These are phyloP conservation scores for Chironex yamaguchii DNA, from an alignment of 30 jellyfish, hydroid and myxozoan genomes.

Conservation along the genomic window DNA sequence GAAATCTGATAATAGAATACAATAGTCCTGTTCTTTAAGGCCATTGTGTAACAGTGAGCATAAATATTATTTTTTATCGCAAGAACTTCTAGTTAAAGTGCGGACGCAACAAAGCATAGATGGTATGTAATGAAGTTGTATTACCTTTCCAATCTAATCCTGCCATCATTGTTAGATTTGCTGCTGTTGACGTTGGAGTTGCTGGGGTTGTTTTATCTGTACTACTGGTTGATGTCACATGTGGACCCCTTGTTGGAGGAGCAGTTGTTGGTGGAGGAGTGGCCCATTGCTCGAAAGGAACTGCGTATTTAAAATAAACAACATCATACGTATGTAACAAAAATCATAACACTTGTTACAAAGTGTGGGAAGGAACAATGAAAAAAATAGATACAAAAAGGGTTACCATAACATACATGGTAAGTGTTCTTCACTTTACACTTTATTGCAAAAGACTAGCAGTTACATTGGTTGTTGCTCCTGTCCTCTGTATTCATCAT, in stretches of 20 bases:
- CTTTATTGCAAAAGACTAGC: too few species aligned
- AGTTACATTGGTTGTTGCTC: too few species aligned
- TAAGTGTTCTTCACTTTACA: too few species aligned
- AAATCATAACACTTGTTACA: not conserved
- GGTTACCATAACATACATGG: too few species aligned
- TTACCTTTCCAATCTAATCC: constrained; percentile 48
- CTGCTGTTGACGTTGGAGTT: constrained; percentile 13
- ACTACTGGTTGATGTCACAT: not conserved
- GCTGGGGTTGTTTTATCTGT: constrained; percentile 28
- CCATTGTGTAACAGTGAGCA: too few species aligned
- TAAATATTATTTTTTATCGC: not conserved
- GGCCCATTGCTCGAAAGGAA: constrained; percentile 85
- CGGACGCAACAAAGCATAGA: too few species aligned
- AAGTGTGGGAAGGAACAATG: not conserved
- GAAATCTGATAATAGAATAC: too few species aligned
- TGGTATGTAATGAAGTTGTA: too few species aligned
- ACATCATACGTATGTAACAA: not conserved
- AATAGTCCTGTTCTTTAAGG: too few species aligned
- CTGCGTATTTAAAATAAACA: constrained; percentile 22
- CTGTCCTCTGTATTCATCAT: too few species aligned
- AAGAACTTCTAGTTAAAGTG: too few species aligned
- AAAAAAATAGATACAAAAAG: not conserved
- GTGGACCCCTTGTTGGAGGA: constrained; percentile 62
- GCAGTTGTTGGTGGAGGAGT: constrained; percentile 77
- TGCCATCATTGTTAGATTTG: constrained; percentile 18